Conservation (phyloP, 2,113 vertebrate genomes). For the Menidia beryllina region DNA sequence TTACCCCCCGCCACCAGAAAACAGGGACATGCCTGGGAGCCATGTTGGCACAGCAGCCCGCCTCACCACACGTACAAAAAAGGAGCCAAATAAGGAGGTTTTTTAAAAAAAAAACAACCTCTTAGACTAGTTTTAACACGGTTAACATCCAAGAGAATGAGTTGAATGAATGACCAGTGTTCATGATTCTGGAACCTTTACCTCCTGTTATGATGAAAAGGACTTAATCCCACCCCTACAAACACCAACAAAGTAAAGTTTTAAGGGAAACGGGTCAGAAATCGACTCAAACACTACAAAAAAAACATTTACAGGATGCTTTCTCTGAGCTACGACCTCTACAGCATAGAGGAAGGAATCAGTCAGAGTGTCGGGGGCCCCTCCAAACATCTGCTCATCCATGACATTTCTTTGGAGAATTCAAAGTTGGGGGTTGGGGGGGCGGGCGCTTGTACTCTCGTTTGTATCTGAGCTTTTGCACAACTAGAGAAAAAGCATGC, state of each 20-base stretch:
- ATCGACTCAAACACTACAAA: not conserved
- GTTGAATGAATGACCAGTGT: slow-evolving; percentile 22
- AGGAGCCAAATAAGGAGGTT: slow-evolving; percentile 53
- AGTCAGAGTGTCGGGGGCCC: slow-evolving; percentile 56
- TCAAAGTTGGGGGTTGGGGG: slow-evolving; percentile 29
- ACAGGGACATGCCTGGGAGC: slow-evolving; percentile 58
- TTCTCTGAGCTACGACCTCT: slow-evolving; percentile 30
- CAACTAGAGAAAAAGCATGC: slow-evolving; percentile 27
- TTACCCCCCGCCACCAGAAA: slow-evolving; percentile 69
- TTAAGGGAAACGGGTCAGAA: not conserved
- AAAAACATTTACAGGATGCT: slow-evolving; percentile 10
- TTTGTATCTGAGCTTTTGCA: not conserved
- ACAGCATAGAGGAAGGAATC: slow-evolving; percentile 50
- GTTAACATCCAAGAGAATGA: slow-evolving; percentile 42
- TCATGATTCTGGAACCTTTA: not conserved
- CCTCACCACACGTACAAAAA: slow-evolving; percentile 34
- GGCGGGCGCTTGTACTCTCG: slow-evolving; percentile 24
- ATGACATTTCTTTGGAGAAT: slow-evolving; percentile 38
- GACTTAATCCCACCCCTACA: not conserved
- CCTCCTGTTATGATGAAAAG: not conserved
- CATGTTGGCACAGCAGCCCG: slow-evolving; percentile 60
- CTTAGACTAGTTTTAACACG: slow-evolving; percentile 47
- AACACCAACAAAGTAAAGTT: not conserved
- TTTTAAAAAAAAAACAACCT: slow-evolving; percentile 39
- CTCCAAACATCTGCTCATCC: slow-evolving; percentile 22